phyloP scores from a whole-genome alignment of 2,888 invertebrate genomes.

The Tenthredo amoena region DNA sequence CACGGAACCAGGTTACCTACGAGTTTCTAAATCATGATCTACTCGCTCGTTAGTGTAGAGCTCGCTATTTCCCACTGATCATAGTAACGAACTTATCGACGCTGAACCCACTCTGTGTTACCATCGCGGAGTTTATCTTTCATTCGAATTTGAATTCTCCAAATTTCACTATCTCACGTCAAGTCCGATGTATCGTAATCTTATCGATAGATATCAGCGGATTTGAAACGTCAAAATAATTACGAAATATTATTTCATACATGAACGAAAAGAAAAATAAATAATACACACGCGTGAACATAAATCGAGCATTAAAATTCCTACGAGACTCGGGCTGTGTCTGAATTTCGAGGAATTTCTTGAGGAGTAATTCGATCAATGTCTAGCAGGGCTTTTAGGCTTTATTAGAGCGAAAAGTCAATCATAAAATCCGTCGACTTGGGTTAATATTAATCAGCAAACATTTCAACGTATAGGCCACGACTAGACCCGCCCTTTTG shows the following conservation, averaged over 20 bases:
- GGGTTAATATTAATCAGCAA: background rate
- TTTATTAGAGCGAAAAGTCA: slow-evolving; percentile 22
- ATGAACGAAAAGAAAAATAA: background rate
- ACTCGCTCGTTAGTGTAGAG: slow-evolving; percentile 40
- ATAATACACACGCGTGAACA: background rate
- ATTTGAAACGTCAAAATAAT: background rate
- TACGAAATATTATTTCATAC: background rate
- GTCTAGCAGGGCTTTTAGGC: slow-evolving; percentile 36
- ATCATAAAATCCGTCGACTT: slow-evolving; percentile 3
- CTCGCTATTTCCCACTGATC: slow-evolving; percentile 13
- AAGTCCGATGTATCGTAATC: background rate
- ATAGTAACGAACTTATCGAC: slow-evolving; percentile 9
- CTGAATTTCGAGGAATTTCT: slow-evolving; percentile 17
- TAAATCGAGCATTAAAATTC: background rate
- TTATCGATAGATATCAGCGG: background rate
- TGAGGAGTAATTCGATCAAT: slow-evolving; percentile 21
- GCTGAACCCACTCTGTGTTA: background rate
- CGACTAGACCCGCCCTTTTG: background rate
- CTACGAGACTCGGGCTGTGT: background rate
- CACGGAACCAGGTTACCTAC: background rate
- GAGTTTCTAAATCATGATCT: background rate
- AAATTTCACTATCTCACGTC: background rate
- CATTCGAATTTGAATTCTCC: background rate
- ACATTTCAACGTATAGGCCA: background rate
- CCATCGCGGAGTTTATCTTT: background rate